A percentile compares a stretch with the other conserved stretches of the same genome.
Evolutionary conservation across 1,140 invertebrate genomes (phyloP).

Genomic region (Sitodiplosis mosellana): DNA sequence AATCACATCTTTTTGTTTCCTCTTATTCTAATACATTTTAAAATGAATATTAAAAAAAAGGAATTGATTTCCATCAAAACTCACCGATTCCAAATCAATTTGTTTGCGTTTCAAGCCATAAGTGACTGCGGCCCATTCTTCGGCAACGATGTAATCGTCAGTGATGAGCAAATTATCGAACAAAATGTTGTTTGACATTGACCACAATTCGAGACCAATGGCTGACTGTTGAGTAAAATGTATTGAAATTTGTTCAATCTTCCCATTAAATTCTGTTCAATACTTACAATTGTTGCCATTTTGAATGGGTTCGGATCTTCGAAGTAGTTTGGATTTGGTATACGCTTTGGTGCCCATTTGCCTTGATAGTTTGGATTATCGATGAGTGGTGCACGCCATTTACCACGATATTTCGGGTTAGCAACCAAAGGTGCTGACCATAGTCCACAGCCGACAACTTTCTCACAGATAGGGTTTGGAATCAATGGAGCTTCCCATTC

Average conservation of each 20-base stretch:
- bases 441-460: conserved; percentile 73
- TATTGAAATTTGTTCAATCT: background rate
- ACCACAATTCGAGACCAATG: conserved; percentile 93
- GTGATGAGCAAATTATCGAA: conserved; percentile 94
- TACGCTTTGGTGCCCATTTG: conserved; percentile 75
- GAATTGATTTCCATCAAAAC: conserved; percentile 10
- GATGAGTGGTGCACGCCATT: conserved; percentile 80
- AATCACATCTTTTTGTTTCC: background rate
- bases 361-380: conserved; percentile 83
- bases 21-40: background rate
- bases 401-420: conserved; percentile 84
- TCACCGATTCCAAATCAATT: conserved; percentile 60
- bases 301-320: conserved; percentile 78
- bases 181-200: conserved; percentile 84
- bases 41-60: background rate
- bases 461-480: conserved; percentile 73
- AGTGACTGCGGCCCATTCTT: conserved; percentile 63
- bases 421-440: conserved; percentile 74
- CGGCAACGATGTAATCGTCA: conserved; percentile 60
- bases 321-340: conserved; percentile 85
- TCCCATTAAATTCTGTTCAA: background rate
- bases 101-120: conserved; percentile 70
- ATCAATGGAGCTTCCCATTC: conserved; percentile 93
- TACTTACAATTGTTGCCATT: conserved; percentile 75
- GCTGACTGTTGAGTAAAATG: conserved; percentile 40